A percentile compares a stretch with the other conserved stretches of the same genome.
These are phyloP conservation scores for Thymallus thymallus DNA, from an alignment of 2,113 vertebrate species.

Conservation along the genomic window DNA sequence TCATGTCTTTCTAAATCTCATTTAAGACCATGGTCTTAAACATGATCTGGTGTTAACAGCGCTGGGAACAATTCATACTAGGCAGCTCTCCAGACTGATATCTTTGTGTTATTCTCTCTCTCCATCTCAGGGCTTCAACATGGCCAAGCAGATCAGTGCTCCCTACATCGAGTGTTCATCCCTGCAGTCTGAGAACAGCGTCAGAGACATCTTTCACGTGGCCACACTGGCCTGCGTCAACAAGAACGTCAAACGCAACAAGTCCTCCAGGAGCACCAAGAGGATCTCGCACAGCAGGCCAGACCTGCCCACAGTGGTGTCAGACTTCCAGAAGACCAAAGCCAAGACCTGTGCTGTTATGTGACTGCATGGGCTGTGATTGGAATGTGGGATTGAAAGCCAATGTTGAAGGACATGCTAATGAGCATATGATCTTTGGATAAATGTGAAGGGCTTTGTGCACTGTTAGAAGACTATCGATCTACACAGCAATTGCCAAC, in stretches of 20 bases:
- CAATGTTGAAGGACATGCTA: not conserved
- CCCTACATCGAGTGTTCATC: slow-evolving; percentile 91
- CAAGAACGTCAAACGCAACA: slow-evolving; percentile 86
- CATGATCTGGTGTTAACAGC: not conserved
- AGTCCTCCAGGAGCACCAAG: slow-evolving; percentile 84
- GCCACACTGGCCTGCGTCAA: slow-evolving; percentile 90
- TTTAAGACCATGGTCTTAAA: not conserved
- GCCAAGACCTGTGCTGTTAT: slow-evolving; percentile 88
- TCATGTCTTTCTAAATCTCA: not conserved
- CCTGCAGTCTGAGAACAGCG: slow-evolving; percentile 88
- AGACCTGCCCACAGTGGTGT: slow-evolving; percentile 77
- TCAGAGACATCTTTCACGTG: slow-evolving; percentile 92
- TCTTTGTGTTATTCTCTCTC: not conserved
- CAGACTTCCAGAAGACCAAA: slow-evolving; percentile 87
- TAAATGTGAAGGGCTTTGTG: not conserved
- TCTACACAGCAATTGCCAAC: not conserved
- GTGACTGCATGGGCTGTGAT: slow-evolving; percentile 64
- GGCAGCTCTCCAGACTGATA: not conserved
- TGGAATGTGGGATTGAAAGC: not conserved
- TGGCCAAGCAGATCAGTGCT: slow-evolving; percentile 88
- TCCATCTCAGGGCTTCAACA: slow-evolving; percentile 80
- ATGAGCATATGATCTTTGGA: too few species aligned
- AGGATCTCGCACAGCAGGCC: slow-evolving; percentile 81
- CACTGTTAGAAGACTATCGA: not conserved
- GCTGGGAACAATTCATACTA: not conserved